phyloP scores from a whole-genome alignment of 2,113 vertebrate species.

The Ochotona curzoniae region DNA sequence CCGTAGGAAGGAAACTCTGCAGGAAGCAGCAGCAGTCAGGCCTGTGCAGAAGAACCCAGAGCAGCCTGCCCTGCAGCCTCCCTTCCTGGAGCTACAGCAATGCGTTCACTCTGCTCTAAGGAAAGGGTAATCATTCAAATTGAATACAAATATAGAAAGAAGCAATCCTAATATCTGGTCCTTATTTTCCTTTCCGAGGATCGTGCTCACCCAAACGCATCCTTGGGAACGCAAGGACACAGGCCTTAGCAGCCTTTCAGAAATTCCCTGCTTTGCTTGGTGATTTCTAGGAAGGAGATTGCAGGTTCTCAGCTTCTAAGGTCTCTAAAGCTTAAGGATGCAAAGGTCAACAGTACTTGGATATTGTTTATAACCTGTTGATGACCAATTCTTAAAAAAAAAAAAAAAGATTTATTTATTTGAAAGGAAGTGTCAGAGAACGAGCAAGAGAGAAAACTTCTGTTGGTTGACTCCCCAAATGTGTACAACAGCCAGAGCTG shows the following conservation, averaged over 20 bases:
- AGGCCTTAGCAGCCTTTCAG: neutral
- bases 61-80: neutral
- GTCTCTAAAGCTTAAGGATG: constrained; percentile 18
- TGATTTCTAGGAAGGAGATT: neutral
- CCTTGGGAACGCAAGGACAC: neutral
- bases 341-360: neutral
- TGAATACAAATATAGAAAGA: constrained; percentile 19
- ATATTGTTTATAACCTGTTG: neutral
- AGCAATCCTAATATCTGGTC: neutral
- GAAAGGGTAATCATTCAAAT: constrained; percentile 5
- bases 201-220: neutral
- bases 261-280: neutral
- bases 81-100: neutral
- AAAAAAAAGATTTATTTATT: too few relatives aligned
- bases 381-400: too few relatives aligned
- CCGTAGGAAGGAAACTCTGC: neutral
- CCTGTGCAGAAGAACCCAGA: neutral
- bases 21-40: neutral
- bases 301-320: neutral
- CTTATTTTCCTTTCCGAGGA: neutral
- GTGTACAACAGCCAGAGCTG: too few relatives aligned
- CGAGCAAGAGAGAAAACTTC: too few relatives aligned
- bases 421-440: too few relatives aligned
- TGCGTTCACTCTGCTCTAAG: neutral
- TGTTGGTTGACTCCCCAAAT: too few relatives aligned